A percentile compares a stretch with the other conserved stretches of the same genome.
These are phyloP conservation scores for Myotis findleyi DNA, from an alignment of 2,797 vertebrate genomes.

Conservation along the genomic window DNA sequence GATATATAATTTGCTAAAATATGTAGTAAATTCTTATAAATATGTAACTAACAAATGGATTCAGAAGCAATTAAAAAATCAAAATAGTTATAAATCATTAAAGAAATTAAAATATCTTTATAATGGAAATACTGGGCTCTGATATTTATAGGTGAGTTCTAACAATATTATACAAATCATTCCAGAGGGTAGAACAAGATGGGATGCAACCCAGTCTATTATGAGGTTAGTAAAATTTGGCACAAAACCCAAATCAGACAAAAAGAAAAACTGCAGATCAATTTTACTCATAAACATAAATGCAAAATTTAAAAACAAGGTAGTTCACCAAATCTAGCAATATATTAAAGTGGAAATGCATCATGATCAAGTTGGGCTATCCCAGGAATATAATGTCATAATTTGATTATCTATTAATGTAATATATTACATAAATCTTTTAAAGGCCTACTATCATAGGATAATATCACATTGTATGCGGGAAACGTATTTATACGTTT, in stretches of 20 bases:
- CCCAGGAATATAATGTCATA: background rate
- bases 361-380: background rate
- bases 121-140: background rate
- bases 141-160: slow-evolving; percentile 24
- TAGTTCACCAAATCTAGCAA: background rate
- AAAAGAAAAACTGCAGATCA: background rate
- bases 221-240: slow-evolving; percentile 25
- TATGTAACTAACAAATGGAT: background rate
- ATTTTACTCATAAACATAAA: background rate
- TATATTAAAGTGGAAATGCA: background rate
- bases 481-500: too few relatives aligned
- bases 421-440: background rate
- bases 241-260: background rate
- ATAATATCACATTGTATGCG: background rate
- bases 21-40: slow-evolving; percentile 12
- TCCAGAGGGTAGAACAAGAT: background rate
- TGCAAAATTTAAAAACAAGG: background rate
- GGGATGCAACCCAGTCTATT: background rate
- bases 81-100: slow-evolving; percentile 16
- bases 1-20: background rate
- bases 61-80: slow-evolving; percentile 50
- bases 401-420: background rate
- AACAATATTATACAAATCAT: background rate
- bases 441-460: background rate
- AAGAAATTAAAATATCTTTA: slow-evolving; percentile 30